Conservation (phyloP, 2,888 invertebrate genomes). For the Psylliodes chrysocephalus region DNA sequence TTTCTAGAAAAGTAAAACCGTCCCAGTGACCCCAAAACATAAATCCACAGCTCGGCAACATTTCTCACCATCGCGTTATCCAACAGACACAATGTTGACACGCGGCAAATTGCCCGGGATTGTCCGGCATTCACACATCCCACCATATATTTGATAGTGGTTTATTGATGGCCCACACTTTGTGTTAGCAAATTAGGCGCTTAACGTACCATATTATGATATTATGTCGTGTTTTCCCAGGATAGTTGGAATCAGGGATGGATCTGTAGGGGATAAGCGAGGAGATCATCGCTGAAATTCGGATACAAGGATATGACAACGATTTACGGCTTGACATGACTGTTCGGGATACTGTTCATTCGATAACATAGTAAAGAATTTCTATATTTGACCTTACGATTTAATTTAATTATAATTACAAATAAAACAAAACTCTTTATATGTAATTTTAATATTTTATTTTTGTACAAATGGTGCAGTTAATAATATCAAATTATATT, state of each 20-base stretch:
- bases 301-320: too few relatives aligned
- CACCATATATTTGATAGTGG: conserved; percentile 38
- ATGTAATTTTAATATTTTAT: too few relatives aligned
- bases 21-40: conserved; percentile 1
- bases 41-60: background rate
- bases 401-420: too few relatives aligned
- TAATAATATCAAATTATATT: too few relatives aligned
- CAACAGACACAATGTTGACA: conserved; percentile 37
- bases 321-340: too few relatives aligned
- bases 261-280: background rate
- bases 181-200: conserved; percentile 35
- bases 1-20: background rate
- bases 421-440: too few relatives aligned
- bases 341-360: too few relatives aligned
- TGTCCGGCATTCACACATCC: conserved; percentile 36
- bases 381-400: too few relatives aligned
- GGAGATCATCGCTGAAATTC: too few relatives aligned
- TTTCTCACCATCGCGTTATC: conserved; percentile 3
- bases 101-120: conserved; percentile 41
- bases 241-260: conserved; percentile 16
- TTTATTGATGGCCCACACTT: conserved; percentile 41
- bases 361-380: too few relatives aligned
- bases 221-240: conserved; percentile 26
- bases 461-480: too few relatives aligned
- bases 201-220: conserved; percentile 34